phyloP scores from a whole-genome alignment of 2,797 vertebrate species.

The Mallotus villosus region DNA sequence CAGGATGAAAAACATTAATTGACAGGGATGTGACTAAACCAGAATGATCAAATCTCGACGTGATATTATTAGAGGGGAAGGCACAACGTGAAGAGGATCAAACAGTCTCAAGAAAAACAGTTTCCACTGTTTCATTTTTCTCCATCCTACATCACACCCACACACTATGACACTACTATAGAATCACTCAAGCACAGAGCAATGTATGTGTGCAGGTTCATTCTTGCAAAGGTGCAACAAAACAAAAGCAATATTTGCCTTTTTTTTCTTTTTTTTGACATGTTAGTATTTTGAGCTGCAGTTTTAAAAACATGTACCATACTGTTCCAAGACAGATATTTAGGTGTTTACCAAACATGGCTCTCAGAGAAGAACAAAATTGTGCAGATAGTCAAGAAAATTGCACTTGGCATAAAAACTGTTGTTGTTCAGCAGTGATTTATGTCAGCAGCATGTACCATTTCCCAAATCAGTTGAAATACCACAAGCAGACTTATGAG shows the following conservation, averaged over 20 bases:
- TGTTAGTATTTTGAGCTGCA: not conserved
- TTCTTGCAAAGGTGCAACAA: no score
- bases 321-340: not conserved
- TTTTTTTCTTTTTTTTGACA: no score
- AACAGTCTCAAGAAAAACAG: not conserved
- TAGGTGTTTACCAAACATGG: not conserved
- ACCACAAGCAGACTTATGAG: no score
- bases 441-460: no score
- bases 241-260: no score
- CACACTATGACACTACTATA: not conserved
- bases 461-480: no score
- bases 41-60: not conserved
- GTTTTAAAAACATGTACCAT: not conserved
- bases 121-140: not conserved
- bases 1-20: not conserved
- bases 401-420: not conserved
- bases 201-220: not conserved
- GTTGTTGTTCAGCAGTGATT: no score
- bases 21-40: not conserved
- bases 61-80: no score
- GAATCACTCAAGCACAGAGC: not conserved
- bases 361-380: not conserved
- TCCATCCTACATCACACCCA: slow-evolving; percentile 1
- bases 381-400: not conserved
- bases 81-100: no score